Evolutionary conservation across 2,113 vertebrate species (phyloP), one percentile per base, ranked within the genome.

Genomic region (Rhodinocichla rosea): DNA sequence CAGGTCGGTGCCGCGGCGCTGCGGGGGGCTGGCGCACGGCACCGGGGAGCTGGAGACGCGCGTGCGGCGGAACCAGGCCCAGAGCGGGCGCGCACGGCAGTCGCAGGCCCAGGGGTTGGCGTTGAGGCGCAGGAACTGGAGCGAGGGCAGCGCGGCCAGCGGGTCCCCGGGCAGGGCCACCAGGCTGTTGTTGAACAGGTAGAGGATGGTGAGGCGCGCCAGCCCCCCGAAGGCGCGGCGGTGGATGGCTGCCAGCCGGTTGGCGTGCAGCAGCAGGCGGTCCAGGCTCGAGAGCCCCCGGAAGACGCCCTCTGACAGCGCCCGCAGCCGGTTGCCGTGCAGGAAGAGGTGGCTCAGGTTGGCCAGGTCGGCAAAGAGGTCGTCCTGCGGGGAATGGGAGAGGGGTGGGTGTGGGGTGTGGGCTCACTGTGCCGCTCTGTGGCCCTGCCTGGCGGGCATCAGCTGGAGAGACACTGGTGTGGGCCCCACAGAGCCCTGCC

Each of bases 111-210:
- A 99, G 68, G 99, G 99, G 97, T 99, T 99, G 69, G 97, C 98
- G 57, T 99, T 99, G 96, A 99, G 99, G 68, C 99, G 98, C 83
- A 99, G 98, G 97, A 99, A 99, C 98, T 99, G 99, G n/a, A 99
- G 98, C 17, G 98, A 97, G 2, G 98, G 98, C 39, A 98, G 96
- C 37, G 99, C 98, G 24, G 96, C 98, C 97, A 99, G 98, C 14
- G 98, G 98, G 97, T 99, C 99, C 28, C 99, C 99, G 0, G 99
- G 98, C 92, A 99, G 98, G 53, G 99, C 98, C 4, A 97, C 97
- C 95, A 99, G 97, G 95, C 99, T 98, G 97, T 99, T 99, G 98
- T 99, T 99, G 97, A 99, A 99, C 90, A 99, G 98, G 97, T 99
- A 99, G 87, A 99, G 99, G 93, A 99, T 99, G 95, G 99, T 99